These are phyloP conservation scores for Phataginus tricuspis DNA, from an alignment of 2,797 vertebrate species.

Conservation along the genomic window DNA sequence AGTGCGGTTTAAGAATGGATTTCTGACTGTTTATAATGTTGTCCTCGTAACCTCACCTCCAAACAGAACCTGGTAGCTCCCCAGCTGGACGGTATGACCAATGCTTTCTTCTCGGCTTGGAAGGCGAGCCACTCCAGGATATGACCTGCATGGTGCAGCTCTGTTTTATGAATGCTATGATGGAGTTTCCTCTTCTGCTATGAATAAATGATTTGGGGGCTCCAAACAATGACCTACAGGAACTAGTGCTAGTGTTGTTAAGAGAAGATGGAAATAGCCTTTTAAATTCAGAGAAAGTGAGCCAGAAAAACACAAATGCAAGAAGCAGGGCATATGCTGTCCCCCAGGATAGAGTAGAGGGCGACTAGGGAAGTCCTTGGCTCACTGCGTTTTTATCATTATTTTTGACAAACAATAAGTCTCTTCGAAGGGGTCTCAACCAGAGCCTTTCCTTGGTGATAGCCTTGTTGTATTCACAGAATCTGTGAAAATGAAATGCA, in stretches of 20 bases:
- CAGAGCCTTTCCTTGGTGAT: neutral
- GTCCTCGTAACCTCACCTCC: conserved; percentile 55
- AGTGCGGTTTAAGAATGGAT: conserved; percentile 54
- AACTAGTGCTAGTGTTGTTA: neutral
- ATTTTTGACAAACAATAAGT: neutral
- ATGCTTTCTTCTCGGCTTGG: conserved; percentile 74
- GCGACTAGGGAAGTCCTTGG: neutral
- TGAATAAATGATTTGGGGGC: conserved; percentile 66
- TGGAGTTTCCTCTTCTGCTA: conserved; percentile 56
- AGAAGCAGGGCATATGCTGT: neutral
- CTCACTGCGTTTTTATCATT: neutral
- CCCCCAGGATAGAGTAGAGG: neutral
- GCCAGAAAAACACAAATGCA: neutral
- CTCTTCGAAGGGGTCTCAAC: neutral
- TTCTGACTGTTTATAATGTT: conserved; percentile 73
- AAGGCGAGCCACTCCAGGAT: conserved; percentile 52
- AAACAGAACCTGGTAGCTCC: conserved; percentile 56
- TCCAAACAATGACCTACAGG: conserved; percentile 42
- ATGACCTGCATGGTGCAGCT: conserved; percentile 50
- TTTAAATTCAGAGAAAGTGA: neutral
- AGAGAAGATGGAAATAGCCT: neutral
- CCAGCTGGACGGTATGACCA: conserved; percentile 56
- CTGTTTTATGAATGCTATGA: conserved; percentile 68
- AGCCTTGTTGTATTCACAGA: neutral
- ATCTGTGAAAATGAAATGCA: neutral